These are phyloP conservation scores for Spongilla lacustris DNA, from an alignment of 37 sponge, comb jelly and placozoan species.

Conservation along the genomic window DNA sequence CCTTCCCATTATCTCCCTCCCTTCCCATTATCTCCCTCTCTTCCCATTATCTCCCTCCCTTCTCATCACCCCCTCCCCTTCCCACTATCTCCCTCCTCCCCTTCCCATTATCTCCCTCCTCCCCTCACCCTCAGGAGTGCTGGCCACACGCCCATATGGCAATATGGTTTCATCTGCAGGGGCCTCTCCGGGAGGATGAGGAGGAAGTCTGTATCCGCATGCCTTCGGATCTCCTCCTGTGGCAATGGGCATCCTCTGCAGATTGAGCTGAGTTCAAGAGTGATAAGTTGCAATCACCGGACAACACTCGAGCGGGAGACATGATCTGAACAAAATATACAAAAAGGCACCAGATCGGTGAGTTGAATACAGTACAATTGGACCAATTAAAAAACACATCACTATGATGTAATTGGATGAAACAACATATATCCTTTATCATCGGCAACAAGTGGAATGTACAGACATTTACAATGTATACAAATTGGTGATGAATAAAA, in stretches of 20 bases:
- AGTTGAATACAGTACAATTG: not conserved
- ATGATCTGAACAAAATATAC: not conserved
- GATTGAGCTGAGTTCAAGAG: not conserved
- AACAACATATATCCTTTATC: not conserved
- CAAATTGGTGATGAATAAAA: not conserved
- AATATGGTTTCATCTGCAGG: not conserved
- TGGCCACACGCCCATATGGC: constrained; percentile 30
- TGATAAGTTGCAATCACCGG: not conserved
- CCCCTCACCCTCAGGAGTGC: constrained; percentile 50
- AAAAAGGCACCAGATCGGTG: not conserved
- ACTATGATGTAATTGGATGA: not conserved
- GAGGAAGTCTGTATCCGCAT: not conserved
- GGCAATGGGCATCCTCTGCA: not conserved
- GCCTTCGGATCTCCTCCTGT: not conserved
- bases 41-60: too few relatives aligned
- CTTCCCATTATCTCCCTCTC: too few relatives aligned
- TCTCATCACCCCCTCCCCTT: too few relatives aligned
- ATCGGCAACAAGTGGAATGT: not conserved
- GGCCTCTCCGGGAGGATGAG: not conserved
- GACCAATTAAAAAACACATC: too few relatives aligned
- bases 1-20: not conserved
- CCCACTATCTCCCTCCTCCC: not conserved
- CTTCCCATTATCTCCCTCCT: not conserved
- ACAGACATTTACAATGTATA: not conserved
- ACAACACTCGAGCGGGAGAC: not conserved